Evolutionary conservation across 1,140 invertebrate genomes (phyloP).

Genomic region (Nasonia giraulti): DNA sequence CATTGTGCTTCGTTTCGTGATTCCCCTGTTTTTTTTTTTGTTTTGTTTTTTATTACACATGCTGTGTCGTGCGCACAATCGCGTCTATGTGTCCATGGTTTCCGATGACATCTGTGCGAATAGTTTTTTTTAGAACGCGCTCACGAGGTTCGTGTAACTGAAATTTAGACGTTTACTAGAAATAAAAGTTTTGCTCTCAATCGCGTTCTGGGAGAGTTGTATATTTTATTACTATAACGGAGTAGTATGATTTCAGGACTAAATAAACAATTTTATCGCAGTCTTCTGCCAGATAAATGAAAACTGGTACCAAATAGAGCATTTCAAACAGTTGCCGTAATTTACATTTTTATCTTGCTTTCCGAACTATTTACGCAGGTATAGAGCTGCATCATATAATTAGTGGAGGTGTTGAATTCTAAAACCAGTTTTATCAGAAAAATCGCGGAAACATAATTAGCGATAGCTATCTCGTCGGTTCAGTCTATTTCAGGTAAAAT

Average conservation of each 20-base stretch:
- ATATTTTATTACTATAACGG: not conserved
- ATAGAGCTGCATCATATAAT: constrained; percentile 3
- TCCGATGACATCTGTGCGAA: constrained; percentile 3
- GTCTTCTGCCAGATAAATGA: not conserved
- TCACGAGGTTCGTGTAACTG: not conserved
- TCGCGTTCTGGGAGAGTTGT: not conserved
- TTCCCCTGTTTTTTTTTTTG: not conserved
- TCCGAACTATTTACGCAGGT: not conserved
- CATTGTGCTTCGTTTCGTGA: constrained; percentile 31
- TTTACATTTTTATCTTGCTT: not conserved
- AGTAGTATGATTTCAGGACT: not conserved
- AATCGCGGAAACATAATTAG: constrained; percentile 45
- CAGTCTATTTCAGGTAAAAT: constrained; percentile 35
- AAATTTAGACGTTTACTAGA: not conserved
- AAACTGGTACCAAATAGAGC: not conserved
- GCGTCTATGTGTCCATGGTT: not conserved
- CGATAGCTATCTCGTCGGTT: constrained; percentile 36
- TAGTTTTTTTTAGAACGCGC: constrained; percentile 4
- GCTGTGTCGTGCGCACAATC: not conserved
- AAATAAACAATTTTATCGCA: not conserved
- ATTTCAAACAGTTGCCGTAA: not conserved
- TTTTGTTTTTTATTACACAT: constrained; percentile 24
- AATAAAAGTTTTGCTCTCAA: not conserved
- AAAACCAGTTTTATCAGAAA: constrained; percentile 43
- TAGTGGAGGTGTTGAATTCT: constrained; percentile 42